These are phyloP conservation scores for Xanthia icteritia DNA, from an alignment of 2,888 invertebrate species.

Conservation along the genomic window DNA sequence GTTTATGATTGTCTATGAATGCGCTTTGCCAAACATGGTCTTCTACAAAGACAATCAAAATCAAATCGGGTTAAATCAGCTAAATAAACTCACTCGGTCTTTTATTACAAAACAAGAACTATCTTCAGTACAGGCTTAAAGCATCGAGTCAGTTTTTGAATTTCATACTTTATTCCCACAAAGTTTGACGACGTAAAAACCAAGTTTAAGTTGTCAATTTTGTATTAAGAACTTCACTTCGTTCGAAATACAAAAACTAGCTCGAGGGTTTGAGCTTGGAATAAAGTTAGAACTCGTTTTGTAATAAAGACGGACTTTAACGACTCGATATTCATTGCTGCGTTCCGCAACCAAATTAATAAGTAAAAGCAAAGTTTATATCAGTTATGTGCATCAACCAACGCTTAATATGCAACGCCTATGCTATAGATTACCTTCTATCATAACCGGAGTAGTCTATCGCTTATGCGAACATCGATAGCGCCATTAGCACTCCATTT, in stretches of 20 bases:
- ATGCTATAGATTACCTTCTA: constrained; percentile 1
- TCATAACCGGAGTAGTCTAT: constrained; percentile 28
- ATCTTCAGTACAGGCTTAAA: neutral
- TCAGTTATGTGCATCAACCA: neutral
- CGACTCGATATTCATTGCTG: neutral
- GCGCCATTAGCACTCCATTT: constrained; percentile 32
- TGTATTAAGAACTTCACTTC: neutral
- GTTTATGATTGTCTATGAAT: neutral
- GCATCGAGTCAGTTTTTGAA: neutral
- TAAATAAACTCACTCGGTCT: neutral
- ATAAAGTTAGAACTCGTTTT: neutral
- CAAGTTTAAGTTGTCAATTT: neutral
- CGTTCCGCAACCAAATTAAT: neutral
- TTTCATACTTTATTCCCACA: neutral
- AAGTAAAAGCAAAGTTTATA: neutral
- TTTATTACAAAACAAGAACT: neutral
- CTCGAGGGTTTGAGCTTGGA: neutral
- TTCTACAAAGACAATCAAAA: neutral
- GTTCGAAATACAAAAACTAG: neutral
- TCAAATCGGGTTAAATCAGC: neutral
- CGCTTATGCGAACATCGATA: constrained; percentile 9
- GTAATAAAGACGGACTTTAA: neutral
- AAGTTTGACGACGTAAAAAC: neutral
- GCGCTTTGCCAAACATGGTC: neutral
- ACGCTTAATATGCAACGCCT: constrained; percentile 4